A percentile compares a stretch with the other conserved stretches of the same genome.
phyloP scores from a whole-genome alignment of 2,113 vertebrate species.

The Chaenocephalus aceratus region DNA sequence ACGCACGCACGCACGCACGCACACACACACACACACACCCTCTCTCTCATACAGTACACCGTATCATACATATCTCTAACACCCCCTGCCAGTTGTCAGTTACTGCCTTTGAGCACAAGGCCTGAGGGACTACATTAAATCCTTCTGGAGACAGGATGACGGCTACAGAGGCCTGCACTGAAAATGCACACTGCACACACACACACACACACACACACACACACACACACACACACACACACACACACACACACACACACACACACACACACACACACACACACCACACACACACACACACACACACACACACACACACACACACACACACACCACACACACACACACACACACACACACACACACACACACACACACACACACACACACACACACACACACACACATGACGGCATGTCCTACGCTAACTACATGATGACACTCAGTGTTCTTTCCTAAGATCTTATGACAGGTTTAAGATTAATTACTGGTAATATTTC shows the following conservation, averaged over 20 bases:
- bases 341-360: conserved; percentile 1
- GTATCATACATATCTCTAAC: conserved; percentile 65
- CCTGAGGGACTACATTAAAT: conserved; percentile 81
- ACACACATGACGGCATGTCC: conserved; percentile 51
- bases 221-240: no score
- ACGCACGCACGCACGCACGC: background rate
- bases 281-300: conserved; percentile 39
- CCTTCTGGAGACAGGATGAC: conserved; percentile 83
- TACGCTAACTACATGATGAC: conserved; percentile 56
- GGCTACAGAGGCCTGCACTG: conserved; percentile 57
- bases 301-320: no score
- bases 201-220: background rate
- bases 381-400: conserved; percentile 19
- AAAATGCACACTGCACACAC: conserved; percentile 25
- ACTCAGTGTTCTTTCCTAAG: conserved; percentile 40
- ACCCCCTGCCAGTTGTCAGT: conserved; percentile 81
- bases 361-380: conserved; percentile 33
- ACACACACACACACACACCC: background rate
- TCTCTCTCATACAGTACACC: conserved; percentile 43
- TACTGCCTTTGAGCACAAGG: conserved; percentile 77
- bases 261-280: conserved; percentile 27
- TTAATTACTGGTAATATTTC: conserved; percentile 19
- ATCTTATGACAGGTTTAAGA: conserved; percentile 35
- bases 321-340: no score
- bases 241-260: conserved; percentile 12